Base-by-base conservation (phyloP, 1,140 invertebrate genomes). In the Mercenaria mercenaria region DNA sequence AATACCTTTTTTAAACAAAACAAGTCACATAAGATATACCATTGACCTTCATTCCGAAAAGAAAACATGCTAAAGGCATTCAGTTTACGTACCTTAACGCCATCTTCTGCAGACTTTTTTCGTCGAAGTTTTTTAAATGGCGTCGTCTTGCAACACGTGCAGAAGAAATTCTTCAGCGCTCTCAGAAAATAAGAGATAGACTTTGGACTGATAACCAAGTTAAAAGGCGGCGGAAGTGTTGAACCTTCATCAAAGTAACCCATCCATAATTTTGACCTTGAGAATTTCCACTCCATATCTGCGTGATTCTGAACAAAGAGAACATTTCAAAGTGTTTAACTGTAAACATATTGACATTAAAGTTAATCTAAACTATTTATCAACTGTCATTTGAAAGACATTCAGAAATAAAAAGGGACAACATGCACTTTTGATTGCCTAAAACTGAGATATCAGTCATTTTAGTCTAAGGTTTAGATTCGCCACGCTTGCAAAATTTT, bases 251-350 rank as follows among this genome's bases (percentile, higher is more conserved):
- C 96, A 91, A 97, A 97, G 89, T 97, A 97, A 34, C 96, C 96
- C 96, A 97, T 97, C 97, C 97, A 97, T 8, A 97, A 93, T 88
- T 97, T 97, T 18, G 97, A 97, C 13, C 97, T 94, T 29, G 97
- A 96, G 92, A 97, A 97, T 90, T 97, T 97, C 97, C 97, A 97
- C 92, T 97, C 97, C 92, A 96, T 95, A 93, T 97, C 97, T 0
- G 96, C 97, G 90, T 97, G 97, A 89, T 97, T 97, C 96, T 97
- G 88, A 86, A 74, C 43, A 79, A 52, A n/a, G n/a, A n/a, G n/a
- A n/a, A 64, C 8, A n/a, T 13, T n/a, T 8, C 59, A 64, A 64
- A 20, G 29, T 39, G 10, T 50, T 10, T 11, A 50, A 50, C 47
- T 20, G 47, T 50, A 11, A 11, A 50, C 47, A 50, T 50, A 20